Evolutionary conservation across 2,888 invertebrate species (phyloP).

Genomic region (Antheraea assamensis): DNA sequence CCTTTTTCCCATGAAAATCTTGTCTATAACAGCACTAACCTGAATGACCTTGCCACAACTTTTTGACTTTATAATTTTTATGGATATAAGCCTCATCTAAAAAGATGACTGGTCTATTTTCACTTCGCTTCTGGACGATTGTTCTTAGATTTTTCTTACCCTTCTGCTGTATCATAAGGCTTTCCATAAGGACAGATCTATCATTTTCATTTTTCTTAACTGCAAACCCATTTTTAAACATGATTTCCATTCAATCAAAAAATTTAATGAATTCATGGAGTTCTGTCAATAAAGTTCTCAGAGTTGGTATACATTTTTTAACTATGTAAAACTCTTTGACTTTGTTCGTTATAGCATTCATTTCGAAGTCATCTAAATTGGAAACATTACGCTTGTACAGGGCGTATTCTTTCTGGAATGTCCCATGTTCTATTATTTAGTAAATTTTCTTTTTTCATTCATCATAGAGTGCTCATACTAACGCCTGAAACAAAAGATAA

Average conservation of each 20-base stretch:
- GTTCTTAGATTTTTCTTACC: conserved; percentile 30
- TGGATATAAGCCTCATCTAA: conserved; percentile 35
- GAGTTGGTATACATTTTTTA: neutral
- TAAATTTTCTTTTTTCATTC: neutral
- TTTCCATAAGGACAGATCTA: conserved; percentile 33
- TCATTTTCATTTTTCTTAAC: conserved; percentile 35
- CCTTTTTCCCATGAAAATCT: conserved; percentile 26
- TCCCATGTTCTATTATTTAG: no score
- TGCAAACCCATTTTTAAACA: conserved; percentile 23
- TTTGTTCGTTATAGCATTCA: no score
- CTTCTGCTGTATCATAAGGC: conserved; percentile 34
- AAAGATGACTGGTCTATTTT: conserved; percentile 33
- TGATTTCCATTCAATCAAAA: conserved; percentile 1
- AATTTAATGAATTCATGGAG: neutral
- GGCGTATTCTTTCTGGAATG: no score
- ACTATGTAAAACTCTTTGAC: no score
- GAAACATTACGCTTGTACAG: no score
- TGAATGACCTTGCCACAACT: conserved; percentile 34
- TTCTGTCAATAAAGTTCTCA: conserved; percentile 6
- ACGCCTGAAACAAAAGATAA: conserved; percentile 1
- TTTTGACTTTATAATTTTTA: conserved; percentile 34
- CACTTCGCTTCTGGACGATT: conserved; percentile 24
- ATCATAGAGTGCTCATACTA: neutral
- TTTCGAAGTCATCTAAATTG: no score
- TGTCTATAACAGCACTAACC: conserved; percentile 22